Conservation (phyloP, 2,888 invertebrate species). For the Diploptera punctata region DNA sequence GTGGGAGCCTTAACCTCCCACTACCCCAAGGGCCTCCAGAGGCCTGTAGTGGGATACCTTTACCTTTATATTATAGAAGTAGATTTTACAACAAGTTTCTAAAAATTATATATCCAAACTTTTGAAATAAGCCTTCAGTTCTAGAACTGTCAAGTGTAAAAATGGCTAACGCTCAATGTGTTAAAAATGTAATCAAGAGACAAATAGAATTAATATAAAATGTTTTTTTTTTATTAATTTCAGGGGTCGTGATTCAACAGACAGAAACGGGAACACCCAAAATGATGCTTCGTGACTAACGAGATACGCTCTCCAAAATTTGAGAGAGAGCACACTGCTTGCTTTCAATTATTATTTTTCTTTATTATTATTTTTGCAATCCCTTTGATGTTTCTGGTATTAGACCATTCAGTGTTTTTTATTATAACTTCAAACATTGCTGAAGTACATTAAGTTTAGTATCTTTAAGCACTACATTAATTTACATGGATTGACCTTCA, state of each 20-base stretch:
- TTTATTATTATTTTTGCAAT: background rate
- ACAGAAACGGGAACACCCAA: conserved; percentile 35
- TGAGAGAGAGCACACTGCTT: conserved; percentile 11
- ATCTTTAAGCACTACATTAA: background rate
- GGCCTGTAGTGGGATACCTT: no score
- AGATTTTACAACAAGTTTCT: no score
- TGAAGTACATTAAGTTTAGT: background rate
- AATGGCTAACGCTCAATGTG: no score
- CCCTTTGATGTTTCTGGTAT: background rate
- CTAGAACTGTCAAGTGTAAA: no score
- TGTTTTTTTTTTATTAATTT: conserved; percentile 7
- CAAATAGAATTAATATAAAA: no score
- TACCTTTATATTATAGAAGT: no score
- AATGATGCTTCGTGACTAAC: conserved; percentile 33
- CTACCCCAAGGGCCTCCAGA: no score
- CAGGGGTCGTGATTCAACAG: conserved; percentile 29
- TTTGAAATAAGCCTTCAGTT: no score
- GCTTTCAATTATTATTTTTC: background rate
- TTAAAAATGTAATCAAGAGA: no score
- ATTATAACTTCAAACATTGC: background rate
- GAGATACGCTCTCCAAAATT: background rate
- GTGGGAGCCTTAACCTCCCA: no score
- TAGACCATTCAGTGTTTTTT: conserved; percentile 5
- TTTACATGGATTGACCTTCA: background rate
- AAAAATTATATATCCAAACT: no score